Evolutionary conservation across 1,140 invertebrate genomes (phyloP).

Genomic region (Zaprionus ornatus): DNA sequence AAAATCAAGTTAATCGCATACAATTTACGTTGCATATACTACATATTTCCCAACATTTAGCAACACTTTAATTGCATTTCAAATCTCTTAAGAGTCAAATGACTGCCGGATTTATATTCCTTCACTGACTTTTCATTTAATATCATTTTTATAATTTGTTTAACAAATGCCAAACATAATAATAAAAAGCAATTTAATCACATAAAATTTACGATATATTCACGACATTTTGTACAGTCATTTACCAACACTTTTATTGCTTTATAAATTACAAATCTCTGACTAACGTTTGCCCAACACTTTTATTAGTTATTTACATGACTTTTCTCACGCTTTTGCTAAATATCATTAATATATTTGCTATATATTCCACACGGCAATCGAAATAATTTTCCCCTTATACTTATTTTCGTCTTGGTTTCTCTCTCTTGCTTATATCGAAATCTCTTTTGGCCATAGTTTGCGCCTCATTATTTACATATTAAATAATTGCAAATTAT

Average conservation of each 20-base stretch:
- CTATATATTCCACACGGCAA: neutral
- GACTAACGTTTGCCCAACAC: neutral
- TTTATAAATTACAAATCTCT: neutral
- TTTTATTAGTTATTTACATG: neutral
- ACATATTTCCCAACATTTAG: too few species aligned
- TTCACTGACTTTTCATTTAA: neutral
- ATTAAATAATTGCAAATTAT: slow-evolving; percentile 56
- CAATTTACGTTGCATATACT: too few species aligned
- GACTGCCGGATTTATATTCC: too few species aligned
- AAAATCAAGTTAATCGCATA: neutral
- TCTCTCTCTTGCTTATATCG: neutral
- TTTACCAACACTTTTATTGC: neutral
- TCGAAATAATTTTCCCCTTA: neutral
- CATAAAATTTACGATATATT: neutral
- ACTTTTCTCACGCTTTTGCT: neutral
- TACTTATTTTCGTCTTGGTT: neutral
- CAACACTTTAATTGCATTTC: too few species aligned
- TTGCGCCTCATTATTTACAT: slow-evolving; percentile 16
- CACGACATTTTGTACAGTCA: neutral
- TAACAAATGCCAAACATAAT: neutral
- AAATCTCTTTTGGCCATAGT: slow-evolving; percentile 5
- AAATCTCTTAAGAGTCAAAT: too few species aligned
- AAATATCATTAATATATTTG: neutral
- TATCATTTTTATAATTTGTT: neutral
- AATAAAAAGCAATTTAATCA: neutral